Conservation (phyloP, 2,888 invertebrate species). For the Drosophila birchii region DNA sequence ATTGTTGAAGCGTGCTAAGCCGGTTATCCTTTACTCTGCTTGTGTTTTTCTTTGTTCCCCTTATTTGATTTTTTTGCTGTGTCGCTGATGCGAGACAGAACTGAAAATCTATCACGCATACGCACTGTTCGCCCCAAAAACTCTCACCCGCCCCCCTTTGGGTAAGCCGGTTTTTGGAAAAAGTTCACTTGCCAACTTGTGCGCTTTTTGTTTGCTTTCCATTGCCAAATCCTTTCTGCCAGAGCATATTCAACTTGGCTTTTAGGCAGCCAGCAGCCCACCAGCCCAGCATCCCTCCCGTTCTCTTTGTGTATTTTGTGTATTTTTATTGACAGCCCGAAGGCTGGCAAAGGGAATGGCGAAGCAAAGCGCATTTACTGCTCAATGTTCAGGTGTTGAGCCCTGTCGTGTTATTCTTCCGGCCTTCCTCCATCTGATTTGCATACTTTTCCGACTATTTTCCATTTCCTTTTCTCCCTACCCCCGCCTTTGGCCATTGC, state of each 20-base stretch:
- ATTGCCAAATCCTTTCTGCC: constrained; percentile 68
- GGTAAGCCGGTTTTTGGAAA: constrained; percentile 61
- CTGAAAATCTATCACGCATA: constrained; percentile 66
- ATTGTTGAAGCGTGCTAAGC: constrained; percentile 17
- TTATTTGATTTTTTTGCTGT: constrained; percentile 1
- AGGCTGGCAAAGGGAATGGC: constrained; percentile 43
- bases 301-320: constrained; percentile 28
- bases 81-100: background rate
- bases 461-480: constrained; percentile 50
- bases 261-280: constrained; percentile 55
- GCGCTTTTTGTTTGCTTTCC: constrained; percentile 65
- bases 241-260: constrained; percentile 70
- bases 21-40: constrained; percentile 24
- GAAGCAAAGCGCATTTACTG: constrained; percentile 69
- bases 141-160: constrained; percentile 11
- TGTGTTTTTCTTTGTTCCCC: background rate
- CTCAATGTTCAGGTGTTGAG: constrained; percentile 70
- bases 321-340: constrained; percentile 52
- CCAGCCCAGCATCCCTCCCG: constrained; percentile 4
- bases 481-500: constrained; percentile 22
- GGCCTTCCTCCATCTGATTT: constrained; percentile 60
- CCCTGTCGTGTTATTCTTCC: constrained; percentile 58
- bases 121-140: constrained; percentile 58
- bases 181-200: constrained; percentile 63
- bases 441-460: constrained; percentile 75